phyloP scores from a whole-genome alignment of 1,140 invertebrate species.

The Drosophila sproati region DNA sequence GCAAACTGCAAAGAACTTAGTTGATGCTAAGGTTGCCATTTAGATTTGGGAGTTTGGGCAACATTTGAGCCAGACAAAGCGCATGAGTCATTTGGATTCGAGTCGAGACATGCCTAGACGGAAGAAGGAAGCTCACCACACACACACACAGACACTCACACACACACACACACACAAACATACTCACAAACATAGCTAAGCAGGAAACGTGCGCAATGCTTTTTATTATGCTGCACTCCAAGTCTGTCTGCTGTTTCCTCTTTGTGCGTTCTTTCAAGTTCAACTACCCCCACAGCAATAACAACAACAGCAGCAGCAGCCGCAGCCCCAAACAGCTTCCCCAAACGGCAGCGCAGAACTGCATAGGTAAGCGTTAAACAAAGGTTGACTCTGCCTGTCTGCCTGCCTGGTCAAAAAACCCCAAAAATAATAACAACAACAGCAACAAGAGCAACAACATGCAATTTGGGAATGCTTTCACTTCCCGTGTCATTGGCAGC shows the following conservation, averaged over 20 bases:
- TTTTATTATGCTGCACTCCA: slow-evolving; percentile 65
- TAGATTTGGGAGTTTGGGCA: slow-evolving; percentile 26
- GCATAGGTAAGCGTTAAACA: slow-evolving; percentile 59
- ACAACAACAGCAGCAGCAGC: slow-evolving; percentile 18
- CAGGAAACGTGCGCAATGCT: slow-evolving; percentile 72
- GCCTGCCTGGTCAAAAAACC: slow-evolving; percentile 66
- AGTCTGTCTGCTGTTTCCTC: slow-evolving; percentile 69
- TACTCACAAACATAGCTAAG: slow-evolving; percentile 30
- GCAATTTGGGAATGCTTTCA: slow-evolving; percentile 63
- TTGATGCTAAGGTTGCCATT: slow-evolving; percentile 48
- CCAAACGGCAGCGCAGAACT: slow-evolving; percentile 10
- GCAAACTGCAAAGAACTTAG: slow-evolving; percentile 48
- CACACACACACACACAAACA: slow-evolving; percentile 4
- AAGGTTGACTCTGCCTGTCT: slow-evolving; percentile 40
- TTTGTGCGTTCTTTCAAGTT: slow-evolving; percentile 65
- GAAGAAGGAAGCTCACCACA: slow-evolving; percentile 39
- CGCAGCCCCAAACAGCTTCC: slow-evolving; percentile 21
- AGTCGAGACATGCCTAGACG: slow-evolving; percentile 58
- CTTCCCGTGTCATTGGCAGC: slow-evolving; percentile 79
- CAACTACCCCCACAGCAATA: slow-evolving; percentile 40
- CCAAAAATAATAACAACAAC: slow-evolving; percentile 33
- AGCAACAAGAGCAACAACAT: slow-evolving; percentile 48
- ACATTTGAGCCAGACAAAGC: slow-evolving; percentile 65
- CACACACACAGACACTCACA: neutral
- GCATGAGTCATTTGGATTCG: slow-evolving; percentile 69